phyloP scores from a whole-genome alignment of 1,140 invertebrate genomes.

The Neotoxoptera formosana region DNA sequence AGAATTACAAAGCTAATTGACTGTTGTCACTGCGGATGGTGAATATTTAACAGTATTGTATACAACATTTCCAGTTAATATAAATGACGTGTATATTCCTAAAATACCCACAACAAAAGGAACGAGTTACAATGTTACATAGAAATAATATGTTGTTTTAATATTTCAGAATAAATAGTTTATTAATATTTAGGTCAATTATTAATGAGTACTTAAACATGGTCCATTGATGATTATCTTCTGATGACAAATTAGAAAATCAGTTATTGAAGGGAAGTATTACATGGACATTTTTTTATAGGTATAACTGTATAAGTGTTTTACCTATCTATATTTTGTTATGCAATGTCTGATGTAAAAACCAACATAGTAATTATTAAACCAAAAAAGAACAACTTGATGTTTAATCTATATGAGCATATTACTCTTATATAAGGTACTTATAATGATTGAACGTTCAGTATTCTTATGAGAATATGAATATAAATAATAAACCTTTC shows the following conservation, averaged over 20 bases:
- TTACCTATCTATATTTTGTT: neutral
- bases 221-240: neutral
- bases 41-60: neutral
- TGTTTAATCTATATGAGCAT: neutral
- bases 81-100: neutral
- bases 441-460: neutral
- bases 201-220: neutral
- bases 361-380: neutral
- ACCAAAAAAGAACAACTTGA: neutral
- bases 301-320: no score
- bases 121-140: neutral
- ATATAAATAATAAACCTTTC: no score
- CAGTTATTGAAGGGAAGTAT: neutral
- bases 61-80: neutral
- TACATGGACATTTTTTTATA: neutral
- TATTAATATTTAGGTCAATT: constrained; percentile 5
- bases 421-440: neutral
- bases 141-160: constrained; percentile 12
- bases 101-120: neutral
- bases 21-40: neutral
- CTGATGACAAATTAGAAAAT: neutral
- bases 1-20: neutral
- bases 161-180: neutral
- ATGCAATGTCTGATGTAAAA: neutral
- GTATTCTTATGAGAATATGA: neutral